phyloP scores from a whole-genome alignment of 2,797 vertebrate species.

The Tapirus indicus region DNA sequence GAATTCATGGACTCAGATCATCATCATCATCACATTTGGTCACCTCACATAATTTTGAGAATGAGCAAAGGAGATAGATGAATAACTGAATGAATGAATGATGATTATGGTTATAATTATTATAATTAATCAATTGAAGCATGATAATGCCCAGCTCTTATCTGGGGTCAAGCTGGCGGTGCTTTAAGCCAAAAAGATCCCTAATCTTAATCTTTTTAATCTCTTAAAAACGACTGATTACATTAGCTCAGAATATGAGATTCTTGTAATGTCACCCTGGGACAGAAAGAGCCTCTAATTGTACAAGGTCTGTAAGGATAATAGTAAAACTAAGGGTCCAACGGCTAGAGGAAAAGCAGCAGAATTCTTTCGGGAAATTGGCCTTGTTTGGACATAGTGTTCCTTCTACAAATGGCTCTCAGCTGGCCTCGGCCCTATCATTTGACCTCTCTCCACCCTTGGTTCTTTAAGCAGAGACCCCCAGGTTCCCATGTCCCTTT shows the following conservation, averaged over 20 bases:
- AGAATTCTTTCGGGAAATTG: neutral
- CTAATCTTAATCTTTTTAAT: neutral
- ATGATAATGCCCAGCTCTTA: constrained; percentile 20
- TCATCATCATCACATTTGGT: neutral
- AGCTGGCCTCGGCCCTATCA: neutral
- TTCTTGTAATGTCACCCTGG: neutral
- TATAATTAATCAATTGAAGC: constrained; percentile 50
- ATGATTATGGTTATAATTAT: constrained; percentile 41
- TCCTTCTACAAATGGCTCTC: neutral
- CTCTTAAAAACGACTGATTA: neutral
- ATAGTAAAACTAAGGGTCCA: neutral
- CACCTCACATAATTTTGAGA: constrained; percentile 6
- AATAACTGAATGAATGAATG: constrained; percentile 13
- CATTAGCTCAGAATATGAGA: constrained; percentile 8
- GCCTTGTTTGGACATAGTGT: neutral
- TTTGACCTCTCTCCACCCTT: neutral
- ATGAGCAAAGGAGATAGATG: constrained; percentile 16
- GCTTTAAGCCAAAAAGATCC: neutral
- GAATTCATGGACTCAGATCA: neutral
- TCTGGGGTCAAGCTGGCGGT: neutral
- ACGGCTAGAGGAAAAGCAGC: neutral
- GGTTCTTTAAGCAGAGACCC: neutral
- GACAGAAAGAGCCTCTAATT: neutral
- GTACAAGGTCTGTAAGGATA: neutral
- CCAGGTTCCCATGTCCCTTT: neutral